Percentiles rank a stretch among this genome's conserved stretches.
Evolutionary conservation across 37 sponge, comb jelly and placozoan species (phyloP).

Genomic region (Cladorhizidae sp.): DNA sequence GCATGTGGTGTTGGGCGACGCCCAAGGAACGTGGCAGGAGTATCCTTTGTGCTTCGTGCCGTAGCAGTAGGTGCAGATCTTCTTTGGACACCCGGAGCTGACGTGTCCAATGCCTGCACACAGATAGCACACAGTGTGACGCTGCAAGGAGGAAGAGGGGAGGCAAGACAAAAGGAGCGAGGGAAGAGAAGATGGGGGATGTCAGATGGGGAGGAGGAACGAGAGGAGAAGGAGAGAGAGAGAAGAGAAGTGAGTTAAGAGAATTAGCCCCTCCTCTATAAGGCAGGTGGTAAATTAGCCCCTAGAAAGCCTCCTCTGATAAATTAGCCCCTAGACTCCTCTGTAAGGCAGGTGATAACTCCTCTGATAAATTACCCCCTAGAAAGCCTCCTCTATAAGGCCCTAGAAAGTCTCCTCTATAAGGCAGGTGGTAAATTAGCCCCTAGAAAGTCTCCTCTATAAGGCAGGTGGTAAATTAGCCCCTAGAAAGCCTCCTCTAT

Average conservation of each 20-base stretch:
- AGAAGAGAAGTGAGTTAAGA: background rate
- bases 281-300: too few species aligned
- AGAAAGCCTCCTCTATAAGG: too few species aligned
- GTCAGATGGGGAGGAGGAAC: background rate
- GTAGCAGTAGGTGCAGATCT: conserved; percentile 51
- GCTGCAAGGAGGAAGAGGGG: conserved; percentile 14
- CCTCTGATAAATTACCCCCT: too few species aligned
- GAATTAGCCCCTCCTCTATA: too few species aligned
- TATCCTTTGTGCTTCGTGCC: conserved; percentile 30
- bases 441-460: too few species aligned
- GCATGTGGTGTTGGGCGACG: conserved; percentile 4
- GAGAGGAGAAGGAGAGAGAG: background rate
- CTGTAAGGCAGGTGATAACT: too few species aligned
- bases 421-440: too few species aligned
- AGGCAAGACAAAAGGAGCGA: background rate
- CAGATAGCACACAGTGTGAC: conserved; percentile 50
- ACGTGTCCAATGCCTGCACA: conserved; percentile 43
- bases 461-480: too few species aligned
- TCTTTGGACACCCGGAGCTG: conserved; percentile 27
- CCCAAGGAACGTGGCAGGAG: conserved; percentile 34
- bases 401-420: too few species aligned
- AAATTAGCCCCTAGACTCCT: too few species aligned
- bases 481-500: too few species aligned
- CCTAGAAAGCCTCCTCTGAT: too few species aligned
- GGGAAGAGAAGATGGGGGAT: background rate